Base-by-base conservation (phyloP, 2,888 invertebrate species). In the Latheticus oryzae region DNA sequence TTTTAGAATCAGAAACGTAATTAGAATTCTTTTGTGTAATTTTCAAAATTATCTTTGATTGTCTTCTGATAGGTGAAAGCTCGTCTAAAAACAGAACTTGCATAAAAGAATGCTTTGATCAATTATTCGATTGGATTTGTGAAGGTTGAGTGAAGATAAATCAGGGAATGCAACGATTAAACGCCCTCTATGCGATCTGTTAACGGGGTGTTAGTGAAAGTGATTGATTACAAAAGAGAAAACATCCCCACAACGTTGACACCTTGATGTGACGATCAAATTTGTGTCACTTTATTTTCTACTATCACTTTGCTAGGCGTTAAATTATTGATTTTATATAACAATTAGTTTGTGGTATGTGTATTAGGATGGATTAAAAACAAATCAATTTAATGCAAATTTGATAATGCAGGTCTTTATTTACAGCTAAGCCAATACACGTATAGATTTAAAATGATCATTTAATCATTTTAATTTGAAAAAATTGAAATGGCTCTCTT, bases 181-280 rank as follows among this genome's bases (percentile, higher is more conserved):
- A 8, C 42, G 32, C 24, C 38, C 16, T 38, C 33, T 11, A 32
- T 32, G 30, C 21, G 51, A 51, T 37, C 50, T 50, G 40, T 38
- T 51, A 51, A 37, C 48, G 21, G 43, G 33, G 17, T 47, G 54
- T 33, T 47, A 23, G 47, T 47, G 54, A 54, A 54, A 47, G 54
- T 54, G 54, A 54, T 47, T 54, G 47, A 54, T 54, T 35, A 37
- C 47, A 11, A 16, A 35, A 24, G 9, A 12, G 40, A 26, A 23
- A 8, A 32, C 40, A 30, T 13, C 30, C 19, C 24, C n/a, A n/a
- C 19, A 4, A 30, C 21, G 40, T 12, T 47, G 47, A 47, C 54
- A 47, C 30, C 38, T 54, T 45, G 32, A 51, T 19, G 38, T 35
- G 43, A 35, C 26, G 47, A 12, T 45, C 45, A 26, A 45, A 45